These are phyloP conservation scores for Papilio dardanus DNA, from an alignment of 1,140 invertebrate species.

Conservation along the genomic window DNA sequence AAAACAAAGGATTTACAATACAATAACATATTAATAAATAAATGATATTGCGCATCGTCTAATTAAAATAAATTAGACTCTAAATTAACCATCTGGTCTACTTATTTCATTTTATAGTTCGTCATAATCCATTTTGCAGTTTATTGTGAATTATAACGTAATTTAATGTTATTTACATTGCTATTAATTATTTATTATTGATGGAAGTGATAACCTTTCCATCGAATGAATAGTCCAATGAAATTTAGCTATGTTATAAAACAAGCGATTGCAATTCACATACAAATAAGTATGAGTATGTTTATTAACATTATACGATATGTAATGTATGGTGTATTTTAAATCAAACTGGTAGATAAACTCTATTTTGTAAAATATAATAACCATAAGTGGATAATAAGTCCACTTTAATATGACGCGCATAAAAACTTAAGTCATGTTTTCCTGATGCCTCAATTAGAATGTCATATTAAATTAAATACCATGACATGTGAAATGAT, in stretches of 20 bases:
- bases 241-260: background rate
- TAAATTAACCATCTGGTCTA: background rate
- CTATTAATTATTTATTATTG: slow-evolving; percentile 2
- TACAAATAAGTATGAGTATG: background rate
- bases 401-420: background rate
- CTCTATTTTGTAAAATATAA: background rate
- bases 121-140: background rate
- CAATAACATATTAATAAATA: background rate
- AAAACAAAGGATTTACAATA: background rate
- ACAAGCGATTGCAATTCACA: background rate
- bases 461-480: background rate
- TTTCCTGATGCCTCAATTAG: background rate
- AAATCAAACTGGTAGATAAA: background rate
- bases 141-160: background rate
- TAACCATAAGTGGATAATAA: background rate
- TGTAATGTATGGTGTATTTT: background rate
- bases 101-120: background rate
- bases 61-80: background rate
- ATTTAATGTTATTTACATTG: slow-evolving; percentile 18
- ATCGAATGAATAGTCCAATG: background rate
- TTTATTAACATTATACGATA: background rate
- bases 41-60: background rate
- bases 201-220: background rate
- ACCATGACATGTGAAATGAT: background rate
- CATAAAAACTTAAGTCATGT: background rate